These are phyloP conservation scores for Corbicula japonica DNA, from an alignment of 2,888 invertebrate genomes.

Conservation along the genomic window DNA sequence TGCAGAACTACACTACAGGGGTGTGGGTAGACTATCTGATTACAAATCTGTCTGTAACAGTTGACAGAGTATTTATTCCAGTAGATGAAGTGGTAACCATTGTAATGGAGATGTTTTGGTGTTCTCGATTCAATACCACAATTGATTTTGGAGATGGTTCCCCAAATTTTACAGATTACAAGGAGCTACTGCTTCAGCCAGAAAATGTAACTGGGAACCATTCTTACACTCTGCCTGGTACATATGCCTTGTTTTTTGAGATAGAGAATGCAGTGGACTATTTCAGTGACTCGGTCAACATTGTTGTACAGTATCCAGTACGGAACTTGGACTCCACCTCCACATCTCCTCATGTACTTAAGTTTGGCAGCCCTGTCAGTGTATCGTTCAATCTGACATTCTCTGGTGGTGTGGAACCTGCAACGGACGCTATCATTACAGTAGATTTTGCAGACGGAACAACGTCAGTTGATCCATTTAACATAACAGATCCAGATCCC, in stretches of 20 bases:
- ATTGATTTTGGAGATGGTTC: constrained; percentile 49
- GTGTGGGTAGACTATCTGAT: constrained; percentile 66
- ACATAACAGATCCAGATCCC: constrained; percentile 41
- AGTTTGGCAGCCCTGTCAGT: constrained; percentile 7
- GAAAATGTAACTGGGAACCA: constrained; percentile 39
- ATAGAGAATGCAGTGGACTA: constrained; percentile 56
- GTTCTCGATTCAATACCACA: constrained; percentile 53
- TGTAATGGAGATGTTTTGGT: constrained; percentile 49
- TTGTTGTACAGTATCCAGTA: constrained; percentile 60
- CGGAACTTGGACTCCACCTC: constrained; percentile 44
- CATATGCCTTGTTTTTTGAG: constrained; percentile 34
- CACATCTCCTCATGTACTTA: constrained; percentile 35
- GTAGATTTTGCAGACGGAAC: constrained; percentile 52
- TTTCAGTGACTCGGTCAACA: constrained; percentile 33
- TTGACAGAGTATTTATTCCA: constrained; percentile 50
- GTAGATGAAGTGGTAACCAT: constrained; percentile 48
- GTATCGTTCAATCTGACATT: constrained; percentile 50
- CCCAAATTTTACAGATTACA: constrained; percentile 8
- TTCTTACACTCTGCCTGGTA: constrained; percentile 42
- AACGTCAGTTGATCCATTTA: constrained; percentile 35
- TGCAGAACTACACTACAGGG: constrained; percentile 31
- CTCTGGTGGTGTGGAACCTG: constrained; percentile 53
- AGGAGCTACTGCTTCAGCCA: constrained; percentile 34
- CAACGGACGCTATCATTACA: constrained; percentile 49
- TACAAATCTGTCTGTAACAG: constrained; percentile 37